These are phyloP conservation scores for Crax fasciolata DNA, from an alignment of 2,797 vertebrate species.

Conservation along the genomic window DNA sequence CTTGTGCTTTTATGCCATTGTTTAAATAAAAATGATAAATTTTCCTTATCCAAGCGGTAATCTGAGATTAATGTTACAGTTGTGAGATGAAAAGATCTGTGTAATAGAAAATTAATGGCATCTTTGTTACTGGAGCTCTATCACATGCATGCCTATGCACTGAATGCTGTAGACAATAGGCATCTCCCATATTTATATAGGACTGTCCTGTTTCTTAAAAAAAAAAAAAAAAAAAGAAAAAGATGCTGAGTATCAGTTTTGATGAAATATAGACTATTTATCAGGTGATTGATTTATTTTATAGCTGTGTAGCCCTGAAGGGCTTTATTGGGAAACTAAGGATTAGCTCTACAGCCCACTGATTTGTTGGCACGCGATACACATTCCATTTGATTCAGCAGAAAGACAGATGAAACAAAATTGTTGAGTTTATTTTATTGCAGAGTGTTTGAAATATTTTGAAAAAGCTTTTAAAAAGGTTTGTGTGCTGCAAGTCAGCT, in stretches of 20 bases:
- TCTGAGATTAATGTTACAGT: background rate
- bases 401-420: conserved; percentile 32
- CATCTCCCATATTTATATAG: background rate
- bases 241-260: background rate
- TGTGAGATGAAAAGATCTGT: background rate
- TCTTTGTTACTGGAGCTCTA: background rate
- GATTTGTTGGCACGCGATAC: conserved; percentile 7
- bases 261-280: background rate
- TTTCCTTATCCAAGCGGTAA: background rate
- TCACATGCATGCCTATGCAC: background rate
- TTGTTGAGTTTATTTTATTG: background rate
- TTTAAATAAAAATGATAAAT: background rate
- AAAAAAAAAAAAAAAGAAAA: background rate
- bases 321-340: conserved; percentile 37
- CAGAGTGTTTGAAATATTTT: background rate
- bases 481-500: background rate
- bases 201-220: conserved; percentile 28
- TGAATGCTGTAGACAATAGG: background rate
- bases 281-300: conserved; percentile 9
- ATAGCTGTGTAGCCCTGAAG: conserved; percentile 15
- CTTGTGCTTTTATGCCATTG: background rate
- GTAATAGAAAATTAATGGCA: background rate
- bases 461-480: background rate
- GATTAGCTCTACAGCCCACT: conserved; percentile 3
- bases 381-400: background rate